Conservation (phyloP, 2,113 vertebrate species). For the Laticauda colubrina region DNA sequence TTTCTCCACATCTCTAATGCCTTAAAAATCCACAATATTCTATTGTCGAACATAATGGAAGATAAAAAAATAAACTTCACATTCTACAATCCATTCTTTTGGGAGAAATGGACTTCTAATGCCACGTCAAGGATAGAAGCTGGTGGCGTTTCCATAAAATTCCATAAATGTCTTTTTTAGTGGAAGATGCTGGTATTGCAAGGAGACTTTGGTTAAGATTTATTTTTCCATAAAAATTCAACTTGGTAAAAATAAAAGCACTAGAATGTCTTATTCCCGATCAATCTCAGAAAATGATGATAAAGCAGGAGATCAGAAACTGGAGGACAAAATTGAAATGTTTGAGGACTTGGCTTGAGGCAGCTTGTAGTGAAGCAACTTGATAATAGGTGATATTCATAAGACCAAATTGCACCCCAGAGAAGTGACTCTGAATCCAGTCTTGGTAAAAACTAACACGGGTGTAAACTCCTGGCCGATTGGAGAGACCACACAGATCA, state of each 20-base stretch:
- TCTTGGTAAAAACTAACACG: constrained; percentile 21
- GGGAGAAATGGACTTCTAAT: not conserved
- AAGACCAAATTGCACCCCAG: not conserved
- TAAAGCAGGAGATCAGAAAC: not conserved
- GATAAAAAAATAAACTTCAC: not conserved
- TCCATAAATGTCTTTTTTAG: not conserved
- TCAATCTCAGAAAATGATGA: not conserved
- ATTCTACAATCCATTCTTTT: not conserved
- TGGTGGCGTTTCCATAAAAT: not conserved
- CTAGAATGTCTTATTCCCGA: too few relatives aligned
- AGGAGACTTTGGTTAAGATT: not conserved
- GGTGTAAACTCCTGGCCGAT: constrained; percentile 38
- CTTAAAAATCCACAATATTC: not conserved
- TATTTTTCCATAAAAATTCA: not conserved
- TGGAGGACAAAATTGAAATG: not conserved
- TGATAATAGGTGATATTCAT: constrained; percentile 8
- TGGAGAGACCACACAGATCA: constrained; percentile 4
- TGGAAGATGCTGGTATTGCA: not conserved
- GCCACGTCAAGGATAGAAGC: not conserved
- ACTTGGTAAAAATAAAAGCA: not conserved
- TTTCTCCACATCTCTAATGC: not conserved
- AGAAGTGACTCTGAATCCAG: constrained; percentile 16
- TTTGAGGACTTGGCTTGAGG: not conserved
- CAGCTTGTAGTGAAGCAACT: not conserved
- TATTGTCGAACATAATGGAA: not conserved